Conservation (phyloP, 2,113 vertebrate species). For the Mustelus asterias region DNA sequence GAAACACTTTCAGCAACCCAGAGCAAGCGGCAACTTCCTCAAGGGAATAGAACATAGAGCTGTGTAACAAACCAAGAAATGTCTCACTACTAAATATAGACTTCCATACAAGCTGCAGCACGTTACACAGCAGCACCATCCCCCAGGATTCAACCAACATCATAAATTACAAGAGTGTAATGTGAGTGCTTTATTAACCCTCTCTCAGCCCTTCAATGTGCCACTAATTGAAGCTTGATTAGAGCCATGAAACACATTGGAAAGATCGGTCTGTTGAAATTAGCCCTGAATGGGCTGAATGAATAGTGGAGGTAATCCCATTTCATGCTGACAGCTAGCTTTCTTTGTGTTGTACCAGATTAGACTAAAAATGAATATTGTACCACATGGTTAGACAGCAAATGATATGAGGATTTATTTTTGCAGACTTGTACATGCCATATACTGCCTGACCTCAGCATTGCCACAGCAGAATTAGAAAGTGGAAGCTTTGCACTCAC, state of each 20-base stretch:
- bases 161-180: neutral
- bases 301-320: neutral
- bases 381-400: neutral
- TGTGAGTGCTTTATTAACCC: neutral
- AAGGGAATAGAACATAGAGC: neutral
- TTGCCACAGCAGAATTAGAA: neutral
- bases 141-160: too few species aligned
- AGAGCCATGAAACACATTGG: neutral
- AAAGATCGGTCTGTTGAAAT: neutral
- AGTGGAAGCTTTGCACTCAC: neutral
- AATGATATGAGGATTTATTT: conserved; percentile 8
- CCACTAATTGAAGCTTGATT: neutral
- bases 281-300: neutral
- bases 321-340: neutral
- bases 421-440: neutral
- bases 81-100: conserved; percentile 13
- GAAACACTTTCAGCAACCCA: neutral
- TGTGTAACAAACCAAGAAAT: neutral
- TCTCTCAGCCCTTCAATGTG: neutral
- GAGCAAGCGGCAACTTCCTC: neutral
- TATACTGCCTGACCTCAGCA: neutral
- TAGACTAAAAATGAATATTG: neutral
- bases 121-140: neutral
- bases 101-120: neutral
- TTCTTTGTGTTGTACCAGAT: neutral